Base-by-base conservation (phyloP, 1,140 invertebrate genomes). In the Paralvinella palmiformis region DNA sequence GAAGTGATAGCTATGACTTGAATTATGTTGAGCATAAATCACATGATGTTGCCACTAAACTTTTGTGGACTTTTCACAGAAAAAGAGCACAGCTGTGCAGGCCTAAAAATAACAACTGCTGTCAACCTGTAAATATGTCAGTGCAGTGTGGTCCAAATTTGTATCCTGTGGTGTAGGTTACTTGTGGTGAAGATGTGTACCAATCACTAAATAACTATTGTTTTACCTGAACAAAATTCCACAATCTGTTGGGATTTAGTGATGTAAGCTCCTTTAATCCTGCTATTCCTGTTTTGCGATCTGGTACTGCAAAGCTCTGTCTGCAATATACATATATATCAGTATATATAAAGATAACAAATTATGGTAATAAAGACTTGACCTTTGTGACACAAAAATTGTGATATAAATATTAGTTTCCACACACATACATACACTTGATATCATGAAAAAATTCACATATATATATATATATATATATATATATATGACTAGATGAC, bases 221-320 rank as follows among this genome's bases (percentile, higher is more conserved):
- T n/a, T n/a, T 52, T 52, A 88, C 86, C 79, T 88, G 81, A 64
- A 89, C 78, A 78, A 90, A 88, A 79, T 89, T 89, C 86, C 86
- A 88, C 68, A 78, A 83, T 78, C 90, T 84, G 7, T 83, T 65
- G 1, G 90, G 89, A 75, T 86, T 89, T 48, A 91, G 74, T 57
- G 69, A 74, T 74, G 84, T 80, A 17, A 98, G 81, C 78, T 95
- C 91, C 56, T 84, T 70, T 41, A 88, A 84, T 22, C 91, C 90
- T 71, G 86, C 75, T 65, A 83, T 80, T 3, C 91, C 91, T 32
- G 92, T 80, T 37, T 72, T 52, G 70, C 80, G 69, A 65, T 81
- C 80, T 45, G 80, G 79, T 22, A 79, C 77, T 62, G 45, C 35
- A 58, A 59, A 72, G 22, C 48, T 22, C 15, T 52, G 13, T 22